Percentiles rank a stretch among this genome's conserved stretches.
phyloP scores from a whole-genome alignment of 1,140 invertebrate species.

The Prorops nasuta region DNA sequence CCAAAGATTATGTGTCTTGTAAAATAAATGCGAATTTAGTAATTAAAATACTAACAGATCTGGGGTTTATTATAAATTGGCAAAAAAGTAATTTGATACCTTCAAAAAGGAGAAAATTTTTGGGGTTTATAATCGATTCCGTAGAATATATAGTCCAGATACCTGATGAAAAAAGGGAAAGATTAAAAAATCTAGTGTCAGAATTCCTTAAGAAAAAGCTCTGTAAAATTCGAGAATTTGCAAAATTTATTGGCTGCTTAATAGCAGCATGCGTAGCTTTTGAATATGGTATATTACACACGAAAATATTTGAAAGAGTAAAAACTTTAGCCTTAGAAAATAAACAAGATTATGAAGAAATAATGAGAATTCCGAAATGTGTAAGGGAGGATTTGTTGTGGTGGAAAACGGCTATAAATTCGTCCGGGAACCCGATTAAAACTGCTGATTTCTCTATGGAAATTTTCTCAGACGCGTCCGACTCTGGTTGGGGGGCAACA shows the following conservation, averaged over 20 bases:
- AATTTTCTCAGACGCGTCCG: slow-evolving; percentile 5
- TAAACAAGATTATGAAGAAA: neutral
- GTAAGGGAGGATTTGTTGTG: neutral
- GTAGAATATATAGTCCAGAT: neutral
- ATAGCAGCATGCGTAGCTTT: neutral
- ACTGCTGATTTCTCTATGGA: neutral
- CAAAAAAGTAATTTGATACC: slow-evolving; percentile 3
- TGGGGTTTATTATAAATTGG: slow-evolving; percentile 13
- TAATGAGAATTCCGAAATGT: neutral
- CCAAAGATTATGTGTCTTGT: neutral
- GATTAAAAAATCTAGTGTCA: neutral
- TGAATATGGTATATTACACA: slow-evolving; percentile 2
- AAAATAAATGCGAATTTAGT: neutral
- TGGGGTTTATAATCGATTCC: slow-evolving; percentile 12
- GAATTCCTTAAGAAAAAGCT: neutral
- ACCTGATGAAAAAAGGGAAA: slow-evolving; percentile 1
- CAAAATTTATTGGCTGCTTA: slow-evolving; percentile 4
- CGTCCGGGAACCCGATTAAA: neutral
- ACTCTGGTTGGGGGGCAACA: slow-evolving; percentile 8
- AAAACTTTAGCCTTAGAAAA: neutral
- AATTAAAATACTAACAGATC: neutral
- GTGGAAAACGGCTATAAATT: neutral
- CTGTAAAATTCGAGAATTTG: slow-evolving; percentile 5
- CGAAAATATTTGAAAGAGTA: neutral
- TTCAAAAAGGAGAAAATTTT: slow-evolving; percentile 3